Percentiles rank a stretch among this genome's conserved stretches.
Evolutionary conservation across 2,113 vertebrate species (phyloP).

Genomic region (Pogona vitticeps): DNA sequence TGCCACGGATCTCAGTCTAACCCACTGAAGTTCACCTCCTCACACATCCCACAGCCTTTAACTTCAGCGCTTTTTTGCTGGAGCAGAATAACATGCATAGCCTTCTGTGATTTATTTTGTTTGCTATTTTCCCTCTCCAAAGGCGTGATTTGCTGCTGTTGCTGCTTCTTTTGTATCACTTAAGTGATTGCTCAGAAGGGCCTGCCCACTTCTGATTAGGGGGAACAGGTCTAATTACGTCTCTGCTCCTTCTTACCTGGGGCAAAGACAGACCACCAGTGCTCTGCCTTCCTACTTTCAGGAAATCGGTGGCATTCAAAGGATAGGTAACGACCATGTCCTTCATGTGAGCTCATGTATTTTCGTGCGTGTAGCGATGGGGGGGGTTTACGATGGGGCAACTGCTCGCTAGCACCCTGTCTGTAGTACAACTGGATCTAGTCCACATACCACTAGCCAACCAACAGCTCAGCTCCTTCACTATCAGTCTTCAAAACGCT

Average conservation of each 20-base stretch:
- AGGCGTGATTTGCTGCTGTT: not conserved
- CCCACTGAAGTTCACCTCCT: not conserved
- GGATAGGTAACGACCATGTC: no score
- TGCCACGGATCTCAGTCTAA: not conserved
- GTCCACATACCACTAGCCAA: no score
- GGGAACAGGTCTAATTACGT: not conserved
- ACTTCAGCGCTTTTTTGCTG: not conserved
- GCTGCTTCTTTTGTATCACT: not conserved
- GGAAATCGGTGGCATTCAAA: not conserved
- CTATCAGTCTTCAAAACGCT: no score
- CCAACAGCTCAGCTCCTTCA: no score
- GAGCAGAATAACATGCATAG: not conserved
- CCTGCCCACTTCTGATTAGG: not conserved
- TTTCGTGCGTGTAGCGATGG: no score
- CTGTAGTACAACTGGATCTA: no score
- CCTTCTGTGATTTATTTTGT: not conserved
- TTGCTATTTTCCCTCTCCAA: not conserved
- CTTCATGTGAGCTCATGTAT: no score
- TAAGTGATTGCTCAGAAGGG: not conserved
- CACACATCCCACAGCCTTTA: not conserved
- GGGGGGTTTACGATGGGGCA: no score
- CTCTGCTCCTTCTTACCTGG: not conserved
- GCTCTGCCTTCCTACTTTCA: not conserved
- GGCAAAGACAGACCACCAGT: not conserved
- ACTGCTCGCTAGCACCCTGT: no score